phyloP scores from a whole-genome alignment of 1,140 invertebrate genomes.

The Pristionchus pacificus region DNA sequence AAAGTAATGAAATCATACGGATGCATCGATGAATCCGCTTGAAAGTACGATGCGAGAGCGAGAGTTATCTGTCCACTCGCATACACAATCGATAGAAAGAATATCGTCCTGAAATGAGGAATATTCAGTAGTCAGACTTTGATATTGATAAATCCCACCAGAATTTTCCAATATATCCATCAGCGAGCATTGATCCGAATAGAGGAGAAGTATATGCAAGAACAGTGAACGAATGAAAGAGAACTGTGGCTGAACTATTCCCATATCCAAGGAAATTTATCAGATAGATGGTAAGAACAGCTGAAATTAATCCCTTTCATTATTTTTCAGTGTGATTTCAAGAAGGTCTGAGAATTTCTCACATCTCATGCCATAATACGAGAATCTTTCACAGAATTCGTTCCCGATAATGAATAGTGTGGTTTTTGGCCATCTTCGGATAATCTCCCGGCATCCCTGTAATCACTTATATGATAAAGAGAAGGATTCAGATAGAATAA shows the following conservation, averaged over 20 bases:
- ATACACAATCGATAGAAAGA: constrained; percentile 13
- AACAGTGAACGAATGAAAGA: constrained; percentile 78
- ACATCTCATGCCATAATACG: constrained; percentile 82
- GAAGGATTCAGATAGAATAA: no score
- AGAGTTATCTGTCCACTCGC: constrained; percentile 64
- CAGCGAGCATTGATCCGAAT: constrained; percentile 80
- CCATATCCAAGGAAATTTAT: constrained; percentile 64
- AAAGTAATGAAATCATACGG: constrained; percentile 59
- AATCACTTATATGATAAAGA: neutral
- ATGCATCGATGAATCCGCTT: constrained; percentile 64
- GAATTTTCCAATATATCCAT: constrained; percentile 70
- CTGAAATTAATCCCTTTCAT: constrained; percentile 3
- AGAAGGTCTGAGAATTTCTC: constrained; percentile 65
- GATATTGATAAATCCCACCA: neutral
- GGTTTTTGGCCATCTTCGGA: constrained; percentile 67
- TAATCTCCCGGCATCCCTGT: neutral
- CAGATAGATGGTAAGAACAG: constrained; percentile 52
- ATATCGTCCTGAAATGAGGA: constrained; percentile 59
- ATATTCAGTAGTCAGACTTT: constrained; percentile 61
- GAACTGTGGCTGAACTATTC: constrained; percentile 68
- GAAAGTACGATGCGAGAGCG: constrained; percentile 66
- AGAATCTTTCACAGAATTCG: constrained; percentile 94
- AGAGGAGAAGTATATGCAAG: constrained; percentile 83
- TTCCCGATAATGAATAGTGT: constrained; percentile 90
- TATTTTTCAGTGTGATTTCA: no score